Conservation (phyloP, 2,113 vertebrate genomes). For the Sorex fumeus region DNA sequence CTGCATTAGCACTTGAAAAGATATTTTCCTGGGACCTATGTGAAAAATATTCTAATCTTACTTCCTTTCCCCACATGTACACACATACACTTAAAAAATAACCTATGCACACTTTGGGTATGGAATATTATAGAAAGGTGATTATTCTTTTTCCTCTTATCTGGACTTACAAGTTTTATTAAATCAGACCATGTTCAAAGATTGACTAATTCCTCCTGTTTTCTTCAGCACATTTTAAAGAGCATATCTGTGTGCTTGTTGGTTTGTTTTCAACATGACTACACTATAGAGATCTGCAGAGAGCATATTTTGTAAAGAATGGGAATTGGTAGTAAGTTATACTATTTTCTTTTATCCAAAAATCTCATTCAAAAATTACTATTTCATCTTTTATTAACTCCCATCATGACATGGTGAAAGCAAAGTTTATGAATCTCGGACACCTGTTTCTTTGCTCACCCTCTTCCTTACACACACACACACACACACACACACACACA, state of each 20-base stretch:
- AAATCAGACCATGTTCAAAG: conserved; percentile 35
- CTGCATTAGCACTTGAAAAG: conserved; percentile 1
- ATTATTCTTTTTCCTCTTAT: conserved; percentile 34
- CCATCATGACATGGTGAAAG: background rate
- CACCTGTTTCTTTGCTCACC: background rate
- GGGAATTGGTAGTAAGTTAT: background rate
- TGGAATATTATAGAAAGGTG: conserved; percentile 21
- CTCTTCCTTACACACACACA: background rate
- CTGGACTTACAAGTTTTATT: background rate
- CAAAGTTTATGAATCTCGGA: background rate
- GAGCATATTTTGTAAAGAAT: background rate
- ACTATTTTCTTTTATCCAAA: background rate
- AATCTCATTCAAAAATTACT: background rate
- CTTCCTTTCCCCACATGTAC: background rate
- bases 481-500: too few relatives aligned
- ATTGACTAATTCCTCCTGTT: background rate
- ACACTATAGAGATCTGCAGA: background rate
- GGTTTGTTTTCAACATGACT: background rate
- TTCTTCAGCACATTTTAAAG: conserved; percentile 31
- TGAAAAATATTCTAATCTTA: background rate
- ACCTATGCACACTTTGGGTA: background rate
- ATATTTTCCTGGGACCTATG: background rate
- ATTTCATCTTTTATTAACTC: background rate
- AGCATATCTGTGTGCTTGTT: background rate
- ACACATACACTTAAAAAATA: conserved; percentile 26